phyloP scores from a whole-genome alignment of 2,113 vertebrate species.

The Apodemus speciosus region DNA sequence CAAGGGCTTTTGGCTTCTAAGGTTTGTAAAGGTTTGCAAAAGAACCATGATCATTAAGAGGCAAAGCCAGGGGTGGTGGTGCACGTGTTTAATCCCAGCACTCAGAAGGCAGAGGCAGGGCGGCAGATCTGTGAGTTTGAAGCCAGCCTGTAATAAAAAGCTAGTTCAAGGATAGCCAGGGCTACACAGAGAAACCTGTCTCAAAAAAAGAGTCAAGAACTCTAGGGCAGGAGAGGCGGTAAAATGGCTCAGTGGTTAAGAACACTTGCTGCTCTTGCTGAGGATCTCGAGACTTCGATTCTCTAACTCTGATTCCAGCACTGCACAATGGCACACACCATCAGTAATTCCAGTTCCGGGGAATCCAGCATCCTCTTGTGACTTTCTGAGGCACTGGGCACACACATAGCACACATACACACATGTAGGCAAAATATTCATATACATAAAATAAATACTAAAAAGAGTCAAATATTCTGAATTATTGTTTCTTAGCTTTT shows the following conservation, averaged over 20 bases:
- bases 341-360: background rate
- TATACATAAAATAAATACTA: background rate
- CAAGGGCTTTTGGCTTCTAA: background rate
- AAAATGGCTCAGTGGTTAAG: background rate
- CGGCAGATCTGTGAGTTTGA: background rate
- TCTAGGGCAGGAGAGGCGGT: background rate
- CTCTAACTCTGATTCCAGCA: background rate
- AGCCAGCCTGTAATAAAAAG: background rate
- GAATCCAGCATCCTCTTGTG: background rate
- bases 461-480: background rate
- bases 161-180: background rate
- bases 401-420: background rate
- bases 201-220: background rate
- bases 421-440: background rate
- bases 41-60: conserved; percentile 25
- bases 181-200: background rate
- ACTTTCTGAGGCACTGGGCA: background rate
- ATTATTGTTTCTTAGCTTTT: conserved; percentile 48
- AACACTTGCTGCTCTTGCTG: background rate
- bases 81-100: background rate
- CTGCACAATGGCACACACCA: background rate
- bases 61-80: background rate
- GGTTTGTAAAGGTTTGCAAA: conserved; percentile 43
- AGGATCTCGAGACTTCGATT: no score
- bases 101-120: background rate